phyloP scores from a whole-genome alignment of 2,113 vertebrate genomes.

The Arvicanthis niloticus region DNA sequence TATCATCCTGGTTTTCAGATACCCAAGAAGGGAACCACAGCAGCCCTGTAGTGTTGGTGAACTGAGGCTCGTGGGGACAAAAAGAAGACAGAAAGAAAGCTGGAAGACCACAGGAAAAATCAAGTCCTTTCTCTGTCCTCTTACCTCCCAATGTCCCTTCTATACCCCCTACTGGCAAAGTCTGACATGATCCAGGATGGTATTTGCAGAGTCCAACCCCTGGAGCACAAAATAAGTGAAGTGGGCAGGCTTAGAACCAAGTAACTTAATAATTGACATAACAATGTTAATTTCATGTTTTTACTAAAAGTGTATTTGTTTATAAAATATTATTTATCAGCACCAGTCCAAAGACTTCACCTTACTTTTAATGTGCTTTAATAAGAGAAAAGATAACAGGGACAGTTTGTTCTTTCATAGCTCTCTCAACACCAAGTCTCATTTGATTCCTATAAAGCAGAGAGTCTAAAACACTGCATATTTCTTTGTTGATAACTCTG shows the following conservation, averaged over 20 bases:
- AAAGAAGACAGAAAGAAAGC: not conserved
- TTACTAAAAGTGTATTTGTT: slow-evolving; percentile 14
- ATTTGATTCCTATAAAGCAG: not conserved
- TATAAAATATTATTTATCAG: slow-evolving; percentile 10
- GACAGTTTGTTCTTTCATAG: not conserved
- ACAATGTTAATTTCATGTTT: not conserved
- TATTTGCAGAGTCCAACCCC: not conserved
- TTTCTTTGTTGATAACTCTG: slow-evolving; percentile 32
- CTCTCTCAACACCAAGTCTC: not conserved
- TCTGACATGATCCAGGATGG: not conserved
- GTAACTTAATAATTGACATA: not conserved
- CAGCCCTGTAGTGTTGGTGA: too few species aligned
- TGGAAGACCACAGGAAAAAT: not conserved
- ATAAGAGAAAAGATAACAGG: slow-evolving; percentile 9
- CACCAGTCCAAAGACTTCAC: not conserved
- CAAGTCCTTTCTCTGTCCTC: not conserved
- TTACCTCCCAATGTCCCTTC: not conserved
- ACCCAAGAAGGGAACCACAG: not conserved
- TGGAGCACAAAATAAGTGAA: not conserved
- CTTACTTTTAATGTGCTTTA: not conserved
- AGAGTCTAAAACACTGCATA: not conserved
- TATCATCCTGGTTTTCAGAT: not conserved
- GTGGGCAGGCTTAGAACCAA: not conserved
- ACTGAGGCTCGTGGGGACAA: not conserved
- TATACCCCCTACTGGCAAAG: not conserved